phyloP scores from a whole-genome alignment of 2,888 invertebrate genomes.

The Thalpophila matura region DNA sequence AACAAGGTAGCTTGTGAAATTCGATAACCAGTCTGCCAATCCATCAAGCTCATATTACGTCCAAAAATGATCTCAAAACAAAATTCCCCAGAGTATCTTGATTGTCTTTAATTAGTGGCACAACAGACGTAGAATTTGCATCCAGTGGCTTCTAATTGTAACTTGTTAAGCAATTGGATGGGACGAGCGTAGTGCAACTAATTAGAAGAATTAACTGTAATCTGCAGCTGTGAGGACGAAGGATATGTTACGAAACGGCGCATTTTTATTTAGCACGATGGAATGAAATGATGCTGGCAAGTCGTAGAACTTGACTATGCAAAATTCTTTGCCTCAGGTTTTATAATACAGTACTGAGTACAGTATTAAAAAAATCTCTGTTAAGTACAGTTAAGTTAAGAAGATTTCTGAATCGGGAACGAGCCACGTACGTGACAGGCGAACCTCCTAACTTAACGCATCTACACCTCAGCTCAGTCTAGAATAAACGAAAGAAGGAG shows the following conservation, averaged over 20 bases:
- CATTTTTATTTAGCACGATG: slow-evolving; percentile 11
- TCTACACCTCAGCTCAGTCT: no score
- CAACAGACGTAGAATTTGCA: slow-evolving; percentile 57
- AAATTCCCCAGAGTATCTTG: slow-evolving; percentile 23
- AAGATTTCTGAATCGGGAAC: no score
- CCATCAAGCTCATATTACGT: slow-evolving; percentile 9
- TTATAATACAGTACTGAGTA: no score
- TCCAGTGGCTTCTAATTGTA: slow-evolving; percentile 56
- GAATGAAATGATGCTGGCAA: neutral
- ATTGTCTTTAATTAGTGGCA: slow-evolving; percentile 53
- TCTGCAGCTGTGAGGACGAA: slow-evolving; percentile 9
- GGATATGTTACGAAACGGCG: slow-evolving; percentile 3
- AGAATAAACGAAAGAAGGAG: no score
- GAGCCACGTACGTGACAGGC: no score
- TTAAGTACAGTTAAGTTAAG: no score
- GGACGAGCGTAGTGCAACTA: slow-evolving; percentile 31
- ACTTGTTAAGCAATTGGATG: slow-evolving; percentile 53
- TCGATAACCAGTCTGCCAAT: slow-evolving; percentile 25
- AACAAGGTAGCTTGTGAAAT: slow-evolving; percentile 12
- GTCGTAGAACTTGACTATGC: no score
- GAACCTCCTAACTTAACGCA: no score
- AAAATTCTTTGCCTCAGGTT: no score
- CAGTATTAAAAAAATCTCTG: no score
- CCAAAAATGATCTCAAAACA: slow-evolving; percentile 13
- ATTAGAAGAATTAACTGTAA: slow-evolving; percentile 45